Percentiles rank a stretch among this genome's conserved stretches.
phyloP scores from a whole-genome alignment of 2,113 vertebrate species.

The Cairina moschata region DNA sequence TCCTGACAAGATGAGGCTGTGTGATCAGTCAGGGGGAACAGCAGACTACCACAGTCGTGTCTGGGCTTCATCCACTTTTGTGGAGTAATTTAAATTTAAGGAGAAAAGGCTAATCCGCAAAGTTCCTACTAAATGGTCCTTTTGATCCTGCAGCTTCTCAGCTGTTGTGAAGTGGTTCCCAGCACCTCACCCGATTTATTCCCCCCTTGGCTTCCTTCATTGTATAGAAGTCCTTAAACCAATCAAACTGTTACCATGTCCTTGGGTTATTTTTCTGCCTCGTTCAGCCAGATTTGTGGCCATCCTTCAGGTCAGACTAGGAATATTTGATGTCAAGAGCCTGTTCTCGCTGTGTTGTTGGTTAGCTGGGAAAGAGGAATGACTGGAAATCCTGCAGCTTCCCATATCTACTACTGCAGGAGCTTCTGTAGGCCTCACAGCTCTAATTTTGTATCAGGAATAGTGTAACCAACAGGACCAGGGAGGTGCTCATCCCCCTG shows the following conservation, averaged over 20 bases:
- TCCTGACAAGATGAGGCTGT: neutral
- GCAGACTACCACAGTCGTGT: neutral
- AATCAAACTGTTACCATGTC: neutral
- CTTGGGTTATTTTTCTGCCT: neutral
- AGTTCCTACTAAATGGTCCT: neutral
- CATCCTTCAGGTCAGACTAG: neutral
- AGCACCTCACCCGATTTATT: neutral
- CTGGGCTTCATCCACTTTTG: neutral
- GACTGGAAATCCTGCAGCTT: neutral
- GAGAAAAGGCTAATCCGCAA: conserved; percentile 18
- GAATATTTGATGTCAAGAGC: neutral
- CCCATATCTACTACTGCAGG: neutral
- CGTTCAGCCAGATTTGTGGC: neutral
- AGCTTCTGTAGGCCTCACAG: neutral
- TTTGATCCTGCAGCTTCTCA: neutral
- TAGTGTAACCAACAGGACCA: too few species aligned
- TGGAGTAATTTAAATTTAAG: neutral
- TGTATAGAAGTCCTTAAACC: neutral
- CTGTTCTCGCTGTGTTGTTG: neutral
- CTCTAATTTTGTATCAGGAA: neutral
- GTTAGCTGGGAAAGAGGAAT: rapidly evolving
- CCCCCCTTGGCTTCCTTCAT: neutral
- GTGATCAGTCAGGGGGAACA: neutral
- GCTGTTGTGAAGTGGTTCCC: neutral
- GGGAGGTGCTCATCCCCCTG: too few species aligned